phyloP scores from a whole-genome alignment of 2,888 invertebrate genomes.

The Melipona bicolor region DNA sequence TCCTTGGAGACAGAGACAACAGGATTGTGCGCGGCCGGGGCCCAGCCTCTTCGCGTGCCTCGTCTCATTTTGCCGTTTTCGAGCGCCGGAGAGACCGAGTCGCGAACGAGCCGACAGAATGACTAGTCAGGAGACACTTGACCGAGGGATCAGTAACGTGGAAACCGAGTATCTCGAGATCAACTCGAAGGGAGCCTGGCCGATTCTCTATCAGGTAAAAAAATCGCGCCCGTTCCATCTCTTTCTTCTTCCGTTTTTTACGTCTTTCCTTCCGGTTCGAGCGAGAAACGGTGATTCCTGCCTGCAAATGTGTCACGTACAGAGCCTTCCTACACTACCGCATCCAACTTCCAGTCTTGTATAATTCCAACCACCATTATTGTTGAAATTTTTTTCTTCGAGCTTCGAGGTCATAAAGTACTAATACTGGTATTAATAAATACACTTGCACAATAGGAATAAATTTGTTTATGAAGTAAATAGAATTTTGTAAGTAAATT shows the following conservation, averaged over 20 bases:
- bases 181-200: constrained; percentile 89
- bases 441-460: background rate
- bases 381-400: background rate
- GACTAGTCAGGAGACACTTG: constrained; percentile 71
- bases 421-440: background rate
- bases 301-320: constrained; percentile 29
- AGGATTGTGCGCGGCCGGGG: constrained; percentile 61
- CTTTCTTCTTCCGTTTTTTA: constrained; percentile 36
- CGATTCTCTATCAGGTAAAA: constrained; percentile 89
- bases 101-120: constrained; percentile 68
- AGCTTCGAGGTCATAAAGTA: background rate
- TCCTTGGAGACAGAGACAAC: constrained; percentile 53
- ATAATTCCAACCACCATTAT: background rate
- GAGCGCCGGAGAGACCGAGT: constrained; percentile 51
- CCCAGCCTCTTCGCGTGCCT: constrained; percentile 69
- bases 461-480: background rate
- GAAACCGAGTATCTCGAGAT: constrained; percentile 91
- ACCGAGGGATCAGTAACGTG: constrained; percentile 84
- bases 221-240: constrained; percentile 19
- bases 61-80: constrained; percentile 61
- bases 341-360: background rate
- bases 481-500: background rate
- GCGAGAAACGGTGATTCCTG: constrained; percentile 30
- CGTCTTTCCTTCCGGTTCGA: constrained; percentile 50
- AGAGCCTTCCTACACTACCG: background rate